These are phyloP conservation scores for Argopecten irradians DNA, from an alignment of 1,140 invertebrate genomes.

Conservation along the genomic window DNA sequence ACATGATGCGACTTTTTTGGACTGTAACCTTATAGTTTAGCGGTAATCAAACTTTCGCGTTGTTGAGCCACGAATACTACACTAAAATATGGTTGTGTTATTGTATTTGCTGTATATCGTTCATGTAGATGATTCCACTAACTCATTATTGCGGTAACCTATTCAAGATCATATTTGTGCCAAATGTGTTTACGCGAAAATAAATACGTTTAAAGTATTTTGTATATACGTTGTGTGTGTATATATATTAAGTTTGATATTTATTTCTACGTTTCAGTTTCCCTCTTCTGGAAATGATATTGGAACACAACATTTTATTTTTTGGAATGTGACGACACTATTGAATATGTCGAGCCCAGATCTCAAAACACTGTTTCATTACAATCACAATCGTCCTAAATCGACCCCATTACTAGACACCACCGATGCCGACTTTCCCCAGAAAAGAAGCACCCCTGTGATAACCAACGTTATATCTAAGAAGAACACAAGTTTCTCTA, in stretches of 20 bases:
- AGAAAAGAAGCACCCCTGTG: not conserved
- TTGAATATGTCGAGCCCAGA: not conserved
- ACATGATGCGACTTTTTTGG: too few species aligned
- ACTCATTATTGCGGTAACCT: too few species aligned
- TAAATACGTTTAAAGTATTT: too few species aligned
- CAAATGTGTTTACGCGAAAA: too few species aligned
- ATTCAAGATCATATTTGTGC: too few species aligned
- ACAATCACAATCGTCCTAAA: conserved; percentile 29
- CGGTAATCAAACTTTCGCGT: too few species aligned
- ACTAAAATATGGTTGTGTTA: too few species aligned
- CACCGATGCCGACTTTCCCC: not conserved
- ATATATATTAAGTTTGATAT: not conserved
- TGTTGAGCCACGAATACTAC: too few species aligned
- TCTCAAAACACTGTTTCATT: conserved; percentile 21
- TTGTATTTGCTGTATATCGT: too few species aligned
- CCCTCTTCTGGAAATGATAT: not conserved
- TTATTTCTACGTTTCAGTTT: not conserved
- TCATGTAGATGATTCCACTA: too few species aligned
- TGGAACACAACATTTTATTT: not conserved
- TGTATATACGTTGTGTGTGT: too few species aligned
- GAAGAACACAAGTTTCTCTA: not conserved
- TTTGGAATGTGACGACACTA: not conserved
- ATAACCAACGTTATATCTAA: conserved; percentile 27
- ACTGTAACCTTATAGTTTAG: too few species aligned
- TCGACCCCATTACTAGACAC: not conserved